These are phyloP conservation scores for Machimus rusticus DNA, from an alignment of 2,888 invertebrate species.

Conservation along the genomic window DNA sequence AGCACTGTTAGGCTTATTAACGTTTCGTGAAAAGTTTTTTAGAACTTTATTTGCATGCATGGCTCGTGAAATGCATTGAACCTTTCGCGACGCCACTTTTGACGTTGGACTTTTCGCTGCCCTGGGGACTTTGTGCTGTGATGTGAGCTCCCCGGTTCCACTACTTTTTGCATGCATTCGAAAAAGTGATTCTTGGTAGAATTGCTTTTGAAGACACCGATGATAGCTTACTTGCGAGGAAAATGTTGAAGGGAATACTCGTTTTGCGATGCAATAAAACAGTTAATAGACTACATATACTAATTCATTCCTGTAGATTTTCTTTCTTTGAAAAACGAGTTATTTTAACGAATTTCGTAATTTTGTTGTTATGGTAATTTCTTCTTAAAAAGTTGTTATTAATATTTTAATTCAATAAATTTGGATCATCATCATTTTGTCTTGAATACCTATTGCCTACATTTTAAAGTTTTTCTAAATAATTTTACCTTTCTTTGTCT, in stretches of 20 bases:
- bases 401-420: too few relatives aligned
- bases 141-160: neutral
- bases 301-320: too few relatives aligned
- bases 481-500: too few relatives aligned
- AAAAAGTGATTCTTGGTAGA: neutral
- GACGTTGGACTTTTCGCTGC: neutral
- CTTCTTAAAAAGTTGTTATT: too few relatives aligned
- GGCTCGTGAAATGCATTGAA: constrained; percentile 5
- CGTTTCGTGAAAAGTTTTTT: constrained; percentile 16
- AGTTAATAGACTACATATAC: too few relatives aligned
- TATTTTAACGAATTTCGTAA: too few relatives aligned
- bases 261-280: too few relatives aligned
- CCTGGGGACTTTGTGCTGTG: neutral
- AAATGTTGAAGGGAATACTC: neutral
- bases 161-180: neutral
- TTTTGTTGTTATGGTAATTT: too few relatives aligned
- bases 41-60: constrained; percentile 33
- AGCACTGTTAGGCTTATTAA: constrained; percentile 22
- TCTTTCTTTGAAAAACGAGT: too few relatives aligned
- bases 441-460: too few relatives aligned
- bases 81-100: neutral
- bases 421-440: too few relatives aligned
- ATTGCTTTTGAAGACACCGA: neutral
- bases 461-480: too few relatives aligned
- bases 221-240: neutral